Base-by-base conservation (phyloP, 2,888 invertebrate genomes). In the Lasioglossum zephyrum region DNA sequence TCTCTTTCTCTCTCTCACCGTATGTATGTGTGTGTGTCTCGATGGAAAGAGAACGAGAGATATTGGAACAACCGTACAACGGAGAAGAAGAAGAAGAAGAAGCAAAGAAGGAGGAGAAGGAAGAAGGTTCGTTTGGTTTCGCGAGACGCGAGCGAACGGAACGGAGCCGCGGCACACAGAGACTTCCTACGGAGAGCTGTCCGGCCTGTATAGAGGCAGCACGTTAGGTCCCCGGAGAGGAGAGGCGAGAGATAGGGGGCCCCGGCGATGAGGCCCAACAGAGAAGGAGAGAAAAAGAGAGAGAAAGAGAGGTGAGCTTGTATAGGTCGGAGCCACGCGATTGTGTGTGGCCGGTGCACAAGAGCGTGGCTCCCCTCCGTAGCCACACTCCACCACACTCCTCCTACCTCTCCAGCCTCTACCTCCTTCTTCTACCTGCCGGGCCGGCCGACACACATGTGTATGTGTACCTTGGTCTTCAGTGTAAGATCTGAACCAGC, bases 401-500 rank as follows among this genome's bases (percentile, higher is more conserved):
- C 92, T 92, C 92, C 91, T 91, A 90, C 91, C 91, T 91, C 92
- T 89, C 9, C 92, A 90, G 91, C 91, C 91, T 91, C 92, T 91
- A 90, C 92, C 92, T 92, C 91, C 92, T 92, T 91, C 92, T 92
- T 92, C 92, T 92, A 93, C 92, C 93, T 92, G 92, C 89, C 92
- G 89, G 90, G 91, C 90, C 89, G 89, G 88, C 90, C 90, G 92
- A 92, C 93, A 93, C 94, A 94, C 94, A 94, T 94, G 94, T 95
- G 93, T 95, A 94, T 94, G 95, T 95, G 93, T 95, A 93, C 93
- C 94, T 93, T 93, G 93, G 92, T 94, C 95, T 93, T 95, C 95
- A 95, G 95, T 95, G 95, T 94, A 94, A 94, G 95, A 95, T 95
- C 94, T 92, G 95, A 95, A 94, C 94, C 94, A 93, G 95, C 92